These are phyloP conservation scores for Solenopsis fugax DNA, from an alignment of 1,140 invertebrate genomes.

Conservation along the genomic window DNA sequence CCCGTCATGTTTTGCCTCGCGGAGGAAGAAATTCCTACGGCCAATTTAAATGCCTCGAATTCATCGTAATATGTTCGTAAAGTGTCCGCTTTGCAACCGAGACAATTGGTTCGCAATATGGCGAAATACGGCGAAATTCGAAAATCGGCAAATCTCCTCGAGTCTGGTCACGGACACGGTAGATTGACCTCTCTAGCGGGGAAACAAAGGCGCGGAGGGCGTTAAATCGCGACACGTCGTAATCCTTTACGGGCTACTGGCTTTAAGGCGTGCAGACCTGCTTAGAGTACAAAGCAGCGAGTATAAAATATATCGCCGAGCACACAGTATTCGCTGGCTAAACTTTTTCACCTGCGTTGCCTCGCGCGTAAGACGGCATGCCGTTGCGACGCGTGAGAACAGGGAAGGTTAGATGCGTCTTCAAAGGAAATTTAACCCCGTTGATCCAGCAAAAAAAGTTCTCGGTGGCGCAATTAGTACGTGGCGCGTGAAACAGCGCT, in stretches of 20 bases:
- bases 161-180: constrained; percentile 49
- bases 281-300: constrained; percentile 42
- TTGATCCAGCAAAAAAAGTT: constrained; percentile 56
- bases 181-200: constrained; percentile 11
- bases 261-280: constrained; percentile 50
- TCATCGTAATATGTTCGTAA: neutral
- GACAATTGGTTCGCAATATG: neutral
- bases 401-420: neutral
- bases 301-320: constrained; percentile 34
- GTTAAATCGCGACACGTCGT: constrained; percentile 57
- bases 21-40: neutral
- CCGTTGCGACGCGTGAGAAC: constrained; percentile 1
- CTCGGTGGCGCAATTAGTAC: constrained; percentile 29
- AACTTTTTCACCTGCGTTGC: constrained; percentile 2
- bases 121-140: neutral
- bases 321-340: neutral
- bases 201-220: constrained; percentile 45
- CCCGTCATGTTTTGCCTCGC: neutral
- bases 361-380: constrained; percentile 11
- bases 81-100: neutral
- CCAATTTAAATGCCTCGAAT: neutral
- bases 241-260: constrained; percentile 39
- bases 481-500: constrained; percentile 23
- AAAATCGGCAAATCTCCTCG: constrained; percentile 13
- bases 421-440: constrained; percentile 65